Evolutionary conservation across 1,140 invertebrate species (phyloP), one percentile per base, ranked within the genome.

Genomic region (Acromyrmex echinatior): DNA sequence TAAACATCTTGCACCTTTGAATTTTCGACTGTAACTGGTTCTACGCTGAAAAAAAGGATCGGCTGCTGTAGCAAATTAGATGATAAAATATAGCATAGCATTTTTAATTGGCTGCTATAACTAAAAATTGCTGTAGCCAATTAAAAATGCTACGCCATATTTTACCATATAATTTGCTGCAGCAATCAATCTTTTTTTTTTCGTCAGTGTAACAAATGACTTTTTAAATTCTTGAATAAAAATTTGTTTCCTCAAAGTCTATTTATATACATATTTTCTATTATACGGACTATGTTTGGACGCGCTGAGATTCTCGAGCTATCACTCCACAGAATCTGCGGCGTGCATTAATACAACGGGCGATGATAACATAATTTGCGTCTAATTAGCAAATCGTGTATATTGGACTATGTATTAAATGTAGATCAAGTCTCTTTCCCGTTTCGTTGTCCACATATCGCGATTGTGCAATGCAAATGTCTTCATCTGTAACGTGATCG

Each of bases 401-500:
- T 39, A 73, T 60, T 21, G 25, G 45, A 21, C 28, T 62, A 45
- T 10, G 7, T 45, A 63, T 84, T 74, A 51, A 74, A 84, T 63
- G 56, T 84, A 84, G 56, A 84, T 35, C 70, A 28, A 49, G 28
- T 51, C 39, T 56, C 14, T 79, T 79, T 74, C 58, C n/a, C 53
- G 31, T 81, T 81, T 81, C n/a, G 60, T 39, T 10, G 25, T 16
- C 2, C 12, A 21, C 39, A 4, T 62, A 49, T 49, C 56, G 70
- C 6, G 80, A 84, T 84, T 84, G 80, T 84, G 80, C 68, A 63
- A 84, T 74, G 70, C 70, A 76, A 74, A 84, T 74, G 12, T 74
- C 70, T 84, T 76, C 80, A 84, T 74, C 45, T 49, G 70, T 71
- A 74, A 62, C 56, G 16, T 56, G 74, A 68, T 79, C 73, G 76